These are phyloP conservation scores for Zootoca vivipara DNA, from an alignment of 2,113 vertebrate genomes.

Conservation along the genomic window DNA sequence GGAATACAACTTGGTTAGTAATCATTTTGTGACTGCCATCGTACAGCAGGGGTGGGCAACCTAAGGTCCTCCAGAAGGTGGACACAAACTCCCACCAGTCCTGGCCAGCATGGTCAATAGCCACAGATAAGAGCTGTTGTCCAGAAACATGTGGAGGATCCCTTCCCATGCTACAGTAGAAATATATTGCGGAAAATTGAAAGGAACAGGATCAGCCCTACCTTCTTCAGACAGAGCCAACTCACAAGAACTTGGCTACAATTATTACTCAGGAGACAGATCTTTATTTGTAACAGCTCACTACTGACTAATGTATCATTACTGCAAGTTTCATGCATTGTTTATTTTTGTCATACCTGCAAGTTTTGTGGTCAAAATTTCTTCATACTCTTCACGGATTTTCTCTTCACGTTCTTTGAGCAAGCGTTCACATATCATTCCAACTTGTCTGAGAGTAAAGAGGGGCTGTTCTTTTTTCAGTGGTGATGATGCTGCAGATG, in stretches of 20 bases:
- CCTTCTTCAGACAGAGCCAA: background rate
- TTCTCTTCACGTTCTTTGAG: constrained; percentile 98
- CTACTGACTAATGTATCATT: background rate
- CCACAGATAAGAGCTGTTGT: background rate
- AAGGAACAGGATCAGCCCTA: background rate
- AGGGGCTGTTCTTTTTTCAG: constrained; percentile 95
- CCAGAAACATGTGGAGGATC: background rate
- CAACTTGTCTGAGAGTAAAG: constrained; percentile 97
- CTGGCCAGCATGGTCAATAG: background rate
- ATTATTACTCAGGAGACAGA: background rate
- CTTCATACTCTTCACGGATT: constrained; percentile 97
- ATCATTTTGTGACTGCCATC: background rate
- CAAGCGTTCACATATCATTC: constrained; percentile 98
- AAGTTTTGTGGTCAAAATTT: constrained; percentile 96
- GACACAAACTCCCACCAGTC: background rate
- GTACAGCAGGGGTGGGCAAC: background rate
- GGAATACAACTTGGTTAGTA: background rate
- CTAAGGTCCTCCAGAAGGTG: background rate
- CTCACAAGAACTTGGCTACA: background rate
- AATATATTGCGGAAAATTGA: background rate
- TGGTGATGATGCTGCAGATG: constrained; percentile 88
- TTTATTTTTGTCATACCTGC: constrained; percentile 82
- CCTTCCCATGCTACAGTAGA: background rate
- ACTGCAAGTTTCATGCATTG: background rate
- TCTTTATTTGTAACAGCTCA: background rate